These are phyloP conservation scores for Dermolepida albohirtum DNA, from an alignment of 2,888 invertebrate genomes.

Conservation along the genomic window DNA sequence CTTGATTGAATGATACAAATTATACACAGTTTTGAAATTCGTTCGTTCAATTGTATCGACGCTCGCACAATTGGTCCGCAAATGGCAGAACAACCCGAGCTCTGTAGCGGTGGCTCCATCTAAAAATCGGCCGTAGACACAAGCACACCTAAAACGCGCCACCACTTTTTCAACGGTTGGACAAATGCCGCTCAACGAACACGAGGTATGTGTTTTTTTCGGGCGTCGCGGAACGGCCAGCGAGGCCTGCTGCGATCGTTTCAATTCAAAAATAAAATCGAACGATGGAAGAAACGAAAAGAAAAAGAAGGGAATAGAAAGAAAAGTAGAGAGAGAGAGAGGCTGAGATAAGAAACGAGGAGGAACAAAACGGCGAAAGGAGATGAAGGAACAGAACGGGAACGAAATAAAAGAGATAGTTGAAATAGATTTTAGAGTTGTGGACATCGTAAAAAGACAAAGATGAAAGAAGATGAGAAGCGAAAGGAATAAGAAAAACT, in stretches of 20 bases:
- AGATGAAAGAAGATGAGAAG: not conserved
- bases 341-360: too few species aligned
- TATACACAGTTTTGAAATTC: too few species aligned
- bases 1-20: too few species aligned
- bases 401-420: not conserved
- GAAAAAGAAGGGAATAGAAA: not conserved
- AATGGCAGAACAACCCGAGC: too few species aligned
- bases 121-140: too few species aligned
- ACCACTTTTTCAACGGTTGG: too few species aligned
- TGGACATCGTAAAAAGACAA: not conserved
- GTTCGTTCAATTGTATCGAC: too few species aligned
- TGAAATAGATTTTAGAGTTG: not conserved
- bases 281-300: conserved; percentile 1
- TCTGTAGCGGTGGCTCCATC: too few species aligned
- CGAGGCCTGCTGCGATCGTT: not conserved
- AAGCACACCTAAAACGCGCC: too few species aligned
- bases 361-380: not conserved
- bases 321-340: not conserved
- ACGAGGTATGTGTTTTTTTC: not conserved
- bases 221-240: not conserved
- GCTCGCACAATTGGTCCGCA: too few species aligned
- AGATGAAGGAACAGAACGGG: not conserved
- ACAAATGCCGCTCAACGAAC: too few species aligned
- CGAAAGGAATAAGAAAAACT: not conserved
- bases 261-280: conserved; percentile 1